Evolutionary conservation across 2,888 invertebrate species (phyloP).

Genomic region (Abscondita cerata): DNA sequence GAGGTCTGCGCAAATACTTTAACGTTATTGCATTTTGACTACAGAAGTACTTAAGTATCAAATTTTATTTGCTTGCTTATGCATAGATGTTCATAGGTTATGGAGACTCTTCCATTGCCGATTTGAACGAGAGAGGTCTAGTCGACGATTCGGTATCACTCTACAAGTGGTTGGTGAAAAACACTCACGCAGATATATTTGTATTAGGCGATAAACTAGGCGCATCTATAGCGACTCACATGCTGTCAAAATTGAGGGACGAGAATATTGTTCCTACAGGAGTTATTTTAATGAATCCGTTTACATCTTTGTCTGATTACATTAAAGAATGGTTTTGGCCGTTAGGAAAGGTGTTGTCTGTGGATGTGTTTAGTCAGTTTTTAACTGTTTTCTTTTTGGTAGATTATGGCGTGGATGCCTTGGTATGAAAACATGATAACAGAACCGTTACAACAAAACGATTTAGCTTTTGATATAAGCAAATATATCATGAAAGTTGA

Average conservation of each 20-base stretch:
- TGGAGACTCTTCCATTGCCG: slow-evolving; percentile 50
- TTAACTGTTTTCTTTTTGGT: slow-evolving; percentile 22
- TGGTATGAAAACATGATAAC: slow-evolving; percentile 51
- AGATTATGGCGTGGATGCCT: slow-evolving; percentile 52
- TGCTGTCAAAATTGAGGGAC: slow-evolving; percentile 40
- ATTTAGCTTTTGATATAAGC: slow-evolving; percentile 48
- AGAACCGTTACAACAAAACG: slow-evolving; percentile 48
- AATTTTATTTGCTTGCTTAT: no score
- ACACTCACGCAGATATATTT: slow-evolving; percentile 47
- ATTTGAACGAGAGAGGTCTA: slow-evolving; percentile 49
- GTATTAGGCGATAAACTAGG: slow-evolving; percentile 55
- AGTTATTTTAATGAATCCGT: slow-evolving; percentile 50
- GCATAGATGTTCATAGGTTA: no score
- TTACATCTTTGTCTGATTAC: slow-evolving; percentile 49
- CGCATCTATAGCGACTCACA: slow-evolving; percentile 48
- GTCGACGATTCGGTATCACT: slow-evolving; percentile 52
- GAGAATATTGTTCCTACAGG: slow-evolving; percentile 40
- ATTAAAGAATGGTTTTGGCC: slow-evolving; percentile 7
- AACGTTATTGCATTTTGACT: neutral
- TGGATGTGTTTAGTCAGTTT: neutral
- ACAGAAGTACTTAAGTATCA: no score
- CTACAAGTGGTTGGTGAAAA: slow-evolving; percentile 48
- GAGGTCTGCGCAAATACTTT: neutral
- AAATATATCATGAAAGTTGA: slow-evolving; percentile 47
- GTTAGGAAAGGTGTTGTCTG: neutral